Conservation (phyloP, 2,888 invertebrate genomes). For the Campaea margaritaria region DNA sequence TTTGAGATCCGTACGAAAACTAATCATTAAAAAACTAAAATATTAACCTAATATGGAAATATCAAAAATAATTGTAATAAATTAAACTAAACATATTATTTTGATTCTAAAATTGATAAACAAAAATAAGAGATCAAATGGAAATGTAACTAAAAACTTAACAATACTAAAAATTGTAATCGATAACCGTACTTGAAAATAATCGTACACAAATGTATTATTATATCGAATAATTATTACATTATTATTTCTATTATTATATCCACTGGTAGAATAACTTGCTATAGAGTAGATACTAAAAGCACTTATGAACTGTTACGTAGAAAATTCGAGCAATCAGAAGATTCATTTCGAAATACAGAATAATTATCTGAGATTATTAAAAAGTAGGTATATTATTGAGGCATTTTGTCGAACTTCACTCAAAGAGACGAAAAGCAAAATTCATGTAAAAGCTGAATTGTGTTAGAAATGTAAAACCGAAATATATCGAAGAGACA, state of each 20-base stretch:
- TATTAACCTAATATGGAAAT: conserved; percentile 35
- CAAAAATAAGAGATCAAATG: conserved; percentile 82
- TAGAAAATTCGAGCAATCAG: conserved; percentile 1
- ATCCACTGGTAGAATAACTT: conserved; percentile 18
- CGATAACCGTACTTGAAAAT: conserved; percentile 9
- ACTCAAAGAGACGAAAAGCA: conserved; percentile 75
- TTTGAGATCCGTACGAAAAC: conserved; percentile 74
- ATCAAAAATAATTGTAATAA: conserved; percentile 61
- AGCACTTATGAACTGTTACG: conserved; percentile 12
- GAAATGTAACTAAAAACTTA: conserved; percentile 79
- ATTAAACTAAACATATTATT: conserved; percentile 68
- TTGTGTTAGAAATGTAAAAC: conserved; percentile 60
- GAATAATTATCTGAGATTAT: too few species aligned
- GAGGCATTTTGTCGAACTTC: conserved; percentile 83
- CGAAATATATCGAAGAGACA: conserved; percentile 57
- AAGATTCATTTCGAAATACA: not conserved
- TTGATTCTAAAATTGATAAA: conserved; percentile 74
- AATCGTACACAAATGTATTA: conserved; percentile 22
- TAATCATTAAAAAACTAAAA: conserved; percentile 55
- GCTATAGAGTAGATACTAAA: conserved; percentile 1
- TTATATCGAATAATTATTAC: conserved; percentile 17
- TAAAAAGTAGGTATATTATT: not conserved
- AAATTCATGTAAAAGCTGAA: conserved; percentile 62
- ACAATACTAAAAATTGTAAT: conserved; percentile 59
- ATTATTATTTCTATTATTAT: conserved; percentile 6